These are phyloP conservation scores for Nanger granti DNA, from an alignment of 2,113 vertebrate species.

Conservation along the genomic window DNA sequence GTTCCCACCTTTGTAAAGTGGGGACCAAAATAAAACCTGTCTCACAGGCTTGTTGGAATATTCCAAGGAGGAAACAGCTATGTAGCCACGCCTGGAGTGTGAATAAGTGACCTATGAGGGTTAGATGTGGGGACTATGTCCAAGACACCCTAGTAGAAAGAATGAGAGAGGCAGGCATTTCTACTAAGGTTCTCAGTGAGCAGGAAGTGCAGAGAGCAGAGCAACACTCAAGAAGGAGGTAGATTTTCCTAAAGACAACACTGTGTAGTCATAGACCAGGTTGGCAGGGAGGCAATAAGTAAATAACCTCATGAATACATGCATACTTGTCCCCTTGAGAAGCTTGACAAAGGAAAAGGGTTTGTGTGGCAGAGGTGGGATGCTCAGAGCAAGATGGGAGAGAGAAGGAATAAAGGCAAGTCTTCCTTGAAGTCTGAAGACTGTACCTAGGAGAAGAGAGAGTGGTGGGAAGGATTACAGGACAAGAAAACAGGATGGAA, in stretches of 20 bases:
- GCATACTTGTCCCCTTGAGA: background rate
- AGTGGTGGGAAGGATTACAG: background rate
- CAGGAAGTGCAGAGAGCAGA: background rate
- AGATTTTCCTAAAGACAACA: background rate
- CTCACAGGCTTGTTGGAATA: background rate
- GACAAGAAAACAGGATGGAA: background rate
- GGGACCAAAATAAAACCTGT: background rate
- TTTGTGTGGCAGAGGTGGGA: accelerated
- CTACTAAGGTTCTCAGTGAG: background rate
- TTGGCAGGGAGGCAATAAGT: background rate
- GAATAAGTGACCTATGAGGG: background rate
- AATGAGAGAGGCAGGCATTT: background rate
- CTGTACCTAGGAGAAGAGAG: background rate
- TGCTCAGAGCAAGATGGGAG: background rate
- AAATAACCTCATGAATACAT: background rate
- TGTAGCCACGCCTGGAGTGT: background rate
- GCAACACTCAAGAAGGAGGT: background rate
- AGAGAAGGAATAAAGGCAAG: background rate
- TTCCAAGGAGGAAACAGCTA: background rate
- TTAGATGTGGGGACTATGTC: background rate
- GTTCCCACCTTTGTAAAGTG: background rate
- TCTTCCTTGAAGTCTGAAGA: background rate
- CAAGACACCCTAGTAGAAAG: background rate
- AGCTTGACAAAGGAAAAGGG: background rate
- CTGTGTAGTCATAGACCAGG: background rate